Percentiles rank a stretch among this genome's conserved stretches.
phyloP scores from a whole-genome alignment of 2,113 vertebrate species.

The Epinephelus fuscoguttatus region DNA sequence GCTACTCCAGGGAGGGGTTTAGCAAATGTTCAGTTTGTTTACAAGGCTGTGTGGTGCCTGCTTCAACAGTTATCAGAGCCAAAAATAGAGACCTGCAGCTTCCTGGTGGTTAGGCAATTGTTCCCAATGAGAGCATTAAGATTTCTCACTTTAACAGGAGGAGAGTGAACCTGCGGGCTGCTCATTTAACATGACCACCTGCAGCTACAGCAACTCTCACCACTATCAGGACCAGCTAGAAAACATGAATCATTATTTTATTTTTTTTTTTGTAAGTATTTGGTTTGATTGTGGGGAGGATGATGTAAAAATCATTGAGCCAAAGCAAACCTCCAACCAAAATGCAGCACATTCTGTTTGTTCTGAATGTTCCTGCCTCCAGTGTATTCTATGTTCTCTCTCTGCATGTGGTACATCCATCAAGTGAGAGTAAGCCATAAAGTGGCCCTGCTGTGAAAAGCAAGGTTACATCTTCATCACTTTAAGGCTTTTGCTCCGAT shows the following conservation, averaged over 20 bases:
- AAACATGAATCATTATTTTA: neutral
- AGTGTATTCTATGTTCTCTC: constrained; percentile 2
- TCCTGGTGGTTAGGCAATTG: constrained; percentile 13
- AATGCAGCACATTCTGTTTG: constrained; percentile 3
- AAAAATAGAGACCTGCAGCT: constrained; percentile 25
- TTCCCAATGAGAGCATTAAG: constrained; percentile 13
- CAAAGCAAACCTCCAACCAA: neutral
- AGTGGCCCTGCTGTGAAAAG: constrained; percentile 31
- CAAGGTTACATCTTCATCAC: constrained; percentile 26
- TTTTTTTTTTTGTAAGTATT: constrained; percentile 15
- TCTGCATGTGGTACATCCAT: constrained; percentile 19
- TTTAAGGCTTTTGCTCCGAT: constrained; percentile 16
- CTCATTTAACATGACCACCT: constrained; percentile 7
- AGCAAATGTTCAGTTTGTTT: neutral
- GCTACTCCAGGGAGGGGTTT: neutral
- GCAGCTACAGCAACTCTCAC: neutral
- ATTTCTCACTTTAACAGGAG: constrained; percentile 18
- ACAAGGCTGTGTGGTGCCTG: neutral
- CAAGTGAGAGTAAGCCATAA: constrained; percentile 33
- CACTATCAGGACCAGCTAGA: neutral
- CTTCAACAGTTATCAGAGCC: constrained; percentile 18
- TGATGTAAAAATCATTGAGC: neutral
- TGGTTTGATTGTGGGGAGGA: constrained; percentile 9
- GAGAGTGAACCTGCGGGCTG: neutral
- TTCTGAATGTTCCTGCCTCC: constrained; percentile 7